phyloP scores from a whole-genome alignment of 2,113 vertebrate genomes.

The Prinia subflava region DNA sequence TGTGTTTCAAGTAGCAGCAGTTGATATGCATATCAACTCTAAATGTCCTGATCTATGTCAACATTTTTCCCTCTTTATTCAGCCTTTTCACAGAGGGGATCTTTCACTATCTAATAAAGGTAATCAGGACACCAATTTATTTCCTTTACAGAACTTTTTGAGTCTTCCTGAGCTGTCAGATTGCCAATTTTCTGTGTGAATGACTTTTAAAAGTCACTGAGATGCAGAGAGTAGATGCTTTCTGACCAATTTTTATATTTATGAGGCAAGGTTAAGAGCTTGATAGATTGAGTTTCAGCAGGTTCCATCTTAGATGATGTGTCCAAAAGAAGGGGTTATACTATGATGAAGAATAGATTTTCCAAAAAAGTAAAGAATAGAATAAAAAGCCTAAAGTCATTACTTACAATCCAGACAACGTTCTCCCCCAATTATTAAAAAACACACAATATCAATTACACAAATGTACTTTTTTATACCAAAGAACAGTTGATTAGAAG shows the following conservation, averaged over 20 bases:
- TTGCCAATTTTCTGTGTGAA: conserved; percentile 28
- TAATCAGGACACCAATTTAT: conserved; percentile 6
- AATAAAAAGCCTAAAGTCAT: not conserved
- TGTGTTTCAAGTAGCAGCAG: not conserved
- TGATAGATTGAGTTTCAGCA: not conserved
- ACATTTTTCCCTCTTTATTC: not conserved
- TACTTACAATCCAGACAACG: not conserved
- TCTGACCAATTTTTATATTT: conserved; percentile 17
- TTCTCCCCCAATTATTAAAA: not conserved
- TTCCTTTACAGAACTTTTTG: not conserved
- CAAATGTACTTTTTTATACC: not conserved
- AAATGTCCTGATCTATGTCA: not conserved
- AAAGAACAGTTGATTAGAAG: not conserved
- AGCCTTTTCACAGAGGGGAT: not conserved
- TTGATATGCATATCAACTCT: not conserved
- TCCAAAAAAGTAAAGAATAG: not conserved
- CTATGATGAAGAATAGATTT: not conserved
- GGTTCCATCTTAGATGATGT: not conserved
- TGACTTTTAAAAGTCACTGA: conserved; percentile 20
- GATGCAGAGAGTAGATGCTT: not conserved
- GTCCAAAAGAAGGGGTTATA: not conserved
- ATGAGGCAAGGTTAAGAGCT: not conserved
- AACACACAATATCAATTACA: not conserved
- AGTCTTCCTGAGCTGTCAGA: conserved; percentile 14
- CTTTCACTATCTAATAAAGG: not conserved